These are phyloP conservation scores for Oncopodura yosiiana DNA, from an alignment of 1,140 invertebrate genomes.

Conservation along the genomic window DNA sequence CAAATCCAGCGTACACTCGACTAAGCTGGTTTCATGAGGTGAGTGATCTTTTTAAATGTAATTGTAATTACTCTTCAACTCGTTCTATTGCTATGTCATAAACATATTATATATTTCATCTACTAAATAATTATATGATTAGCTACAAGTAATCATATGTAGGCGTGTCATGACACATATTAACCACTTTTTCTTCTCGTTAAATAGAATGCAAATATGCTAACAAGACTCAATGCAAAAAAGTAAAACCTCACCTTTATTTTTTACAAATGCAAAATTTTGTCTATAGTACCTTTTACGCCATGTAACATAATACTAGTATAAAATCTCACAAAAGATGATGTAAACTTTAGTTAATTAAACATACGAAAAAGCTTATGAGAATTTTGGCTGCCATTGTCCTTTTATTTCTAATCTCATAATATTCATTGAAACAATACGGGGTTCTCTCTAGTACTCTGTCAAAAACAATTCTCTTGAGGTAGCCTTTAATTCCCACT, in stretches of 20 bases:
- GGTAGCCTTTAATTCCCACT: no score
- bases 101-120: neutral
- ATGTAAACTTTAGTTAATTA: no score
- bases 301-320: no score
- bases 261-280: neutral
- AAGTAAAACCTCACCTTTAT: neutral
- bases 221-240: neutral
- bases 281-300: no score
- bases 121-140: neutral
- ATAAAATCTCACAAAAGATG: no score
- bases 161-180: neutral
- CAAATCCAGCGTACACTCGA: conserved; percentile 69
- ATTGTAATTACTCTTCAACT: no score
- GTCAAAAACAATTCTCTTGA: no score
- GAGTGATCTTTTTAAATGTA: conserved; percentile 41
- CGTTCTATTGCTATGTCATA: neutral
- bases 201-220: conserved; percentile 5
- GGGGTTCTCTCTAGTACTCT: no score
- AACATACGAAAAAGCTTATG: no score
- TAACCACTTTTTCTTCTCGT: neutral
- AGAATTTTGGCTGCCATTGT: no score
- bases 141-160: neutral
- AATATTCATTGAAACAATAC: no score
- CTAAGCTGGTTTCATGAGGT: conserved; percentile 76
- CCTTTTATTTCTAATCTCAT: no score